Conservation (phyloP, 2,888 invertebrate genomes). For the Melanotus villosus region DNA sequence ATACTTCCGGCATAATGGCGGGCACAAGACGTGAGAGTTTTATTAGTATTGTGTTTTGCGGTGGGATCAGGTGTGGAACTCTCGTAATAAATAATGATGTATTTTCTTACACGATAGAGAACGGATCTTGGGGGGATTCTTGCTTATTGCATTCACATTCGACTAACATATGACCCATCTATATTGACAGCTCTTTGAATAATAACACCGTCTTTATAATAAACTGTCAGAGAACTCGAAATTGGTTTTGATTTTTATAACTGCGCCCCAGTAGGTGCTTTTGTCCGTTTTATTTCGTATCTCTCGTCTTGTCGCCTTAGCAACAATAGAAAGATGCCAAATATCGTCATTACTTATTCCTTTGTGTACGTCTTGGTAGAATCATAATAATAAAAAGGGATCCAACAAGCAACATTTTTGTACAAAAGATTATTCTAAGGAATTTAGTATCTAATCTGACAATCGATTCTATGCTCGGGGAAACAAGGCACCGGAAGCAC, state of each 20-base stretch:
- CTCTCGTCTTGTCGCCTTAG: constrained; percentile 5
- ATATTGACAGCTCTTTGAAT: constrained; percentile 18
- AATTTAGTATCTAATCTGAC: no score
- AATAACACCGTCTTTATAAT: background rate
- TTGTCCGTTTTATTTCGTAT: background rate
- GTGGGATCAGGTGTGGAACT: constrained; percentile 48
- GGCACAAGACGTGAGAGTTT: constrained; percentile 54
- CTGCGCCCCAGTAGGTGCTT: background rate
- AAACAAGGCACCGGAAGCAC: no score
- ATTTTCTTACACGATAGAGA: constrained; percentile 45
- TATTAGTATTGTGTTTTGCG: constrained; percentile 55
- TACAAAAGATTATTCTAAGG: no score
- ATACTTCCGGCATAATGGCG: constrained; percentile 51
- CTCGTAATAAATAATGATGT: constrained; percentile 49
- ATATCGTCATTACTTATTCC: constrained; percentile 17
- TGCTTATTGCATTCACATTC: constrained; percentile 39
- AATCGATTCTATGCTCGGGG: no score
- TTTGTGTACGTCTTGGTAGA: no score
- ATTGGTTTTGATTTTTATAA: constrained; percentile 17
- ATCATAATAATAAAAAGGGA: no score
- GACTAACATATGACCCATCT: constrained; percentile 20
- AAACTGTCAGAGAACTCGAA: constrained; percentile 7
- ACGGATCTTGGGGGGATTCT: constrained; percentile 29
- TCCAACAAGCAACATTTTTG: no score
- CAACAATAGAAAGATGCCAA: constrained; percentile 2